Base-by-base conservation (phyloP, 1,140 invertebrate species). In the Maconellicoccus hirsutus region DNA sequence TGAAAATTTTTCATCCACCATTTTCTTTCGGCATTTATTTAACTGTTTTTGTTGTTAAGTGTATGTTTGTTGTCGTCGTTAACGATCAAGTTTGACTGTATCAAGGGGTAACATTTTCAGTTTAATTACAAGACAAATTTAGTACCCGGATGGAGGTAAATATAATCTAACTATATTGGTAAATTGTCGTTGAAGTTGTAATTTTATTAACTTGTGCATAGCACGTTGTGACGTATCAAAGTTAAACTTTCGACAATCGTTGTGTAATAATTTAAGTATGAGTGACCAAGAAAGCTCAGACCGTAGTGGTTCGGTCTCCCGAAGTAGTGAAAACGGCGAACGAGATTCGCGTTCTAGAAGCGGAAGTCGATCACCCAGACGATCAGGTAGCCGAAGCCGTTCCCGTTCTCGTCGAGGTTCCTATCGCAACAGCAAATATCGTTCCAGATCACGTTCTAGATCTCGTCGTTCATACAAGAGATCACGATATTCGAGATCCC, bases 401-500 rank as follows among this genome's bases (percentile, higher is more conserved):
- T 73, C 72, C 26, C 2, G 59, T 0, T 70, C 72, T 21, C 70
- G 70, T 61, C 66, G 70, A 39, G 66, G 70, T 10, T 70, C 70
- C 25, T 70, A 70, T 33, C 72, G 72, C 33, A 71, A 70, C 1
- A 72, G 63, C 25, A 69, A 72, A 61, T 72, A 69, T 0, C 70
- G 70, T 7, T 72, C 71, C 16, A 70, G 63, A 39, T 52, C 42
- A 6, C 6, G 42, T 8, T 52, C 42, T 8, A 6, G 42, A 52
- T 52, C 42, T 8, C 42, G 42, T 19, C 42, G 42, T 16, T 52
- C 42, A 16, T 52, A 52, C 42, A 52, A 19, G n/a, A 14, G 42
- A 52, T 33, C 21, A 23, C 76, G 74, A 16, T 73, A 73, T 42
- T 76, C 76, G 12, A 72, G 76, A 4, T 78, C 77, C 1, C 73